Conservation (phyloP, 2,113 vertebrate genomes). For the Parotia lawesii region DNA sequence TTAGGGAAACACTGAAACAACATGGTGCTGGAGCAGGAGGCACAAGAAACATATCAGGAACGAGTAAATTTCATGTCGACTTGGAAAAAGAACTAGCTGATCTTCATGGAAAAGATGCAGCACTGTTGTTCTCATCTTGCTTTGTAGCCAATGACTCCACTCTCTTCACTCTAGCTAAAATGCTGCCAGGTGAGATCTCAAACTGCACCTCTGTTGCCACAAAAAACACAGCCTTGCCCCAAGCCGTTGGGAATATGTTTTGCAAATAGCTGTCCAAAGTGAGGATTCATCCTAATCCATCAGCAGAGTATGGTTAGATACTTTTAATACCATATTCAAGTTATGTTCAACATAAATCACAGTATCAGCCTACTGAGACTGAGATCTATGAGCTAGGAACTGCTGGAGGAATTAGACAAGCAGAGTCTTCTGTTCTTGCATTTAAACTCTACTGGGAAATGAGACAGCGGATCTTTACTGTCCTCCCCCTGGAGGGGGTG, state of each 20-base stretch:
- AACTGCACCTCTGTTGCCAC: background rate
- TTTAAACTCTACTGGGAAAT: background rate
- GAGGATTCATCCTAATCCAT: background rate
- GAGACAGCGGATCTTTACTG: background rate
- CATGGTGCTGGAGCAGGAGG: slow-evolving; percentile 95
- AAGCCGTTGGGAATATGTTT: background rate
- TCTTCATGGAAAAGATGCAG: slow-evolving; percentile 93
- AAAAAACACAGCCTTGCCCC: background rate
- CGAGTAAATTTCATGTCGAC: slow-evolving; percentile 95
- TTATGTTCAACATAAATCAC: background rate
- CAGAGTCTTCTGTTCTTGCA: background rate
- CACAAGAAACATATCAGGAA: slow-evolving; percentile 95
- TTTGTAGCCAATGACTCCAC: slow-evolving; percentile 98
- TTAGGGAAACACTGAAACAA: slow-evolving; percentile 87
- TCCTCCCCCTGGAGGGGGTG: background rate
- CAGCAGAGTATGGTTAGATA: background rate
- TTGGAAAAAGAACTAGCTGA: slow-evolving; percentile 91
- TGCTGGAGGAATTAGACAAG: background rate
- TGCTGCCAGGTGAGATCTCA: slow-evolving; percentile 85
- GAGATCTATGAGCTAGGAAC: background rate
- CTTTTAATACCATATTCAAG: background rate
- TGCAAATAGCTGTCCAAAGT: background rate
- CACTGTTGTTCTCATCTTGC: slow-evolving; percentile 92
- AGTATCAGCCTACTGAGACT: background rate
- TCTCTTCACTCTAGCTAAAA: slow-evolving; percentile 93